A percentile compares a stretch with the other conserved stretches of the same genome.
Evolutionary conservation across 1,140 invertebrate genomes (phyloP).

Genomic region (Drosophila sproati): DNA sequence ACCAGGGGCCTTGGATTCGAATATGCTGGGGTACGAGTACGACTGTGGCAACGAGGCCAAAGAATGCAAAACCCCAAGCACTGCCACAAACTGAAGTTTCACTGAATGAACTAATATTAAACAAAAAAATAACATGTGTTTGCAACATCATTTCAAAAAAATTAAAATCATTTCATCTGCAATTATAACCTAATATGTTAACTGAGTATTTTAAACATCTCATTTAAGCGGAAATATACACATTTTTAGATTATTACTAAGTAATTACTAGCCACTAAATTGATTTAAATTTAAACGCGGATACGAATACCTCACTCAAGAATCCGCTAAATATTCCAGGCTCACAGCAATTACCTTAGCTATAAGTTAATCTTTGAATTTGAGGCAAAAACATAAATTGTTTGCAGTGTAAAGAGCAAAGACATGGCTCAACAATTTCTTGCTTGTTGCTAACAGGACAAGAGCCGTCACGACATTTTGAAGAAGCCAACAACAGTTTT

Average conservation of each 20-base stretch:
- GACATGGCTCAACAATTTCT: conserved; percentile 54
- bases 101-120: conserved; percentile 6
- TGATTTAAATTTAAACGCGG: too few relatives aligned
- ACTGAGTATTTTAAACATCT: too few relatives aligned
- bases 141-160: background rate
- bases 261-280: too few relatives aligned
- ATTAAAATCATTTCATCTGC: too few relatives aligned
- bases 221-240: too few relatives aligned
- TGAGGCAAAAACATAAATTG: background rate
- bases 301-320: too few relatives aligned
- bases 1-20: conserved; percentile 23
- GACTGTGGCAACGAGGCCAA: conserved; percentile 25
- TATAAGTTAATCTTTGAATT: too few relatives aligned
- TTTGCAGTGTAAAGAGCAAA: conserved; percentile 22
- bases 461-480: conserved; percentile 42
- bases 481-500: conserved; percentile 43
- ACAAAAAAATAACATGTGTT: background rate
- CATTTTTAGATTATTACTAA: too few relatives aligned
- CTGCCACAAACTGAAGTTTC: conserved; percentile 22
- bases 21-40: conserved; percentile 9
- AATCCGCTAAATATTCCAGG: too few relatives aligned
- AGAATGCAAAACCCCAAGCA: conserved; percentile 35
- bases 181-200: too few relatives aligned
- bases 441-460: conserved; percentile 56
- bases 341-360: too few relatives aligned